Evolutionary conservation across 2,113 vertebrate genomes (phyloP), one percentile per base, ranked within the genome.

Genomic region (Pogona vitticeps): DNA sequence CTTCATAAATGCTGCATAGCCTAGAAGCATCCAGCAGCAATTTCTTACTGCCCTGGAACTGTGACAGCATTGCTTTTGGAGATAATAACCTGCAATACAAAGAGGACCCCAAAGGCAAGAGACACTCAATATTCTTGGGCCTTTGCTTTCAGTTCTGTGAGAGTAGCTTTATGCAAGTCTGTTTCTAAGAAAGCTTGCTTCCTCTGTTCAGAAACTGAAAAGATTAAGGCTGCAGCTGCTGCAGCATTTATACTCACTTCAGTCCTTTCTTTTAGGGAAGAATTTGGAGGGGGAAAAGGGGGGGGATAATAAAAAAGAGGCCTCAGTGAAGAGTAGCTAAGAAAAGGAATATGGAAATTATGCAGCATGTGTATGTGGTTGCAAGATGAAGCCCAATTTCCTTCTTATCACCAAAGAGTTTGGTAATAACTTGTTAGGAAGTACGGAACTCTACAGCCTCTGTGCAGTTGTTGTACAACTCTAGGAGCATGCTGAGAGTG

Each of bases 401-500:
- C 88, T 93, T 94, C 93, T 94, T 91, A 91, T 94, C 91, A 93
- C 93, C 59, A 90, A 94, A 95, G 91, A 86, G 91, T 92, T 93
- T 91, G 90, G 92, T 93, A 92, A 85, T 59, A 3, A 76, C 89
- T 14, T 93, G 87, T 94, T 91, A 86, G 42, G 83, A 86, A 92
- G 92, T 90, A 91, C 90, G 88, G 88, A 83, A 10, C 91, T 84
- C 28, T 78, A 42, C 91, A 94, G 91, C 87, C 91, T 95, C 87
- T 91, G 76, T 82, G 88, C 75, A 91, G 92, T 88, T 88, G 88
- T 93, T 93, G 92, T 93, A 94, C 93, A 33, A 81, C 93, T 91
- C 87, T 93, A 94, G 90, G 72, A 89, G 82, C 75, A 94, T 93
- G 92, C 92, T 91, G 84, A 88, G 38, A 42, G 68, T 18, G 91